A percentile compares a stretch with the other conserved stretches of the same genome.
Evolutionary conservation across 2,113 vertebrate species (phyloP).

Genomic region (Catagonus wagneri): DNA sequence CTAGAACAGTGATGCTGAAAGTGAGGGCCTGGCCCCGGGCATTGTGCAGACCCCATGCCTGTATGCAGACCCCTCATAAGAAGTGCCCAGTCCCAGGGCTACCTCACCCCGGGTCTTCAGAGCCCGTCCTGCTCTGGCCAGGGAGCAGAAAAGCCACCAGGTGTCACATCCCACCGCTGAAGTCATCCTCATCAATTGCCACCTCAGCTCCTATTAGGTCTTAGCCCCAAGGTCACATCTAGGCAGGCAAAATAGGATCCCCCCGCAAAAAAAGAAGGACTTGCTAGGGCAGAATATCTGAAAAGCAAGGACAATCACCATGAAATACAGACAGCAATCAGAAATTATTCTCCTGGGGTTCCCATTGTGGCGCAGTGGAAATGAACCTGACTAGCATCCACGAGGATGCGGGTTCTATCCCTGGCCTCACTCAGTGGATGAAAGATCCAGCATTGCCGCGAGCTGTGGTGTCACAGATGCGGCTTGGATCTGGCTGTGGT

Average conservation of each 20-base stretch:
- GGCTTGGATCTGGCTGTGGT: too few species aligned
- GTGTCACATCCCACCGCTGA: background rate
- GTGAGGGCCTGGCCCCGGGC: background rate
- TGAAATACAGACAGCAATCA: accelerated
- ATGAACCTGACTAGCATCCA: too few species aligned
- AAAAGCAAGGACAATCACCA: too few species aligned
- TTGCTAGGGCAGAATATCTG: background rate
- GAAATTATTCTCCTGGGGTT: background rate
- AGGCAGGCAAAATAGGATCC: background rate
- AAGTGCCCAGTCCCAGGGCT: background rate
- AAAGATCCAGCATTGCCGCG: too few species aligned
- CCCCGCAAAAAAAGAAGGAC: background rate
- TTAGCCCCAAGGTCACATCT: background rate
- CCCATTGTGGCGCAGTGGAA: too few species aligned
- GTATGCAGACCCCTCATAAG: background rate
- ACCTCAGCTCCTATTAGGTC: background rate
- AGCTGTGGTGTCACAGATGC: too few species aligned
- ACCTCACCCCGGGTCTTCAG: background rate
- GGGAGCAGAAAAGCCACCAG: background rate
- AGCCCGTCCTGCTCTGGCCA: background rate
- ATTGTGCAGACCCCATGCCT: background rate
- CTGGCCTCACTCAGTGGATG: too few species aligned
- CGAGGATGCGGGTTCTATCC: too few species aligned
- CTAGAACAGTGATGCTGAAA: background rate
- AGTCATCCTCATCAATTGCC: background rate